These are phyloP conservation scores for Eremobia ochroleuca DNA, from an alignment of 2,888 invertebrate genomes.

Conservation along the genomic window DNA sequence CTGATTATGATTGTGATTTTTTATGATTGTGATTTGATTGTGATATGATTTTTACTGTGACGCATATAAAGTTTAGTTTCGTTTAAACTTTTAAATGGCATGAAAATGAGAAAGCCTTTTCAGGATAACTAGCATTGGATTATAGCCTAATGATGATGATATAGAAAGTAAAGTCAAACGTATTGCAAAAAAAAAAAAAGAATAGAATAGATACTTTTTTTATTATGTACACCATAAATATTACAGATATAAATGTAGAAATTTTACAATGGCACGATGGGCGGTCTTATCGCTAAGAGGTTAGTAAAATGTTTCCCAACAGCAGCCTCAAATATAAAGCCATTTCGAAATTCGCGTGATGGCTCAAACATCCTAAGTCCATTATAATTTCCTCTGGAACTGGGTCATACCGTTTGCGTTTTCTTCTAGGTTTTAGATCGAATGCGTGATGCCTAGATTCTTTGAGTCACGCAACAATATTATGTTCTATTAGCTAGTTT, in stretches of 20 bases:
- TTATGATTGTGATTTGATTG: no score
- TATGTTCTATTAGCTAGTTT: neutral
- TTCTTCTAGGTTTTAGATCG: conserved; percentile 37
- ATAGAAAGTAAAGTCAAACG: no score
- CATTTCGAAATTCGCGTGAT: conserved; percentile 16
- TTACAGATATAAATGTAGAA: no score
- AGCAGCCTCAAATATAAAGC: neutral
- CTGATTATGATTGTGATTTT: no score
- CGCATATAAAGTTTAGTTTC: neutral
- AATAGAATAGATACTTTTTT: no score
- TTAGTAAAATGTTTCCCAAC: neutral
- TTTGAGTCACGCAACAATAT: conserved; percentile 38
- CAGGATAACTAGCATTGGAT: neutral
- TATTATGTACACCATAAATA: no score
- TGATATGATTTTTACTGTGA: neutral
- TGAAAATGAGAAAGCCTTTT: neutral
- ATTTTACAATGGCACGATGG: no score
- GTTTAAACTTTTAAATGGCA: neutral
- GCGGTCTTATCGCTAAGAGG: neutral
- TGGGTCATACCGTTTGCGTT: conserved; percentile 31
- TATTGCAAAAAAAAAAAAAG: neutral
- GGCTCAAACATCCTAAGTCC: neutral
- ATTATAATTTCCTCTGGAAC: conserved; percentile 32
- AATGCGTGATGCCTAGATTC: conserved; percentile 44
- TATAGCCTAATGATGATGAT: neutral